phyloP scores from a whole-genome alignment of 1,140 invertebrate species.

The Venustaconcha ellipsiformis region DNA sequence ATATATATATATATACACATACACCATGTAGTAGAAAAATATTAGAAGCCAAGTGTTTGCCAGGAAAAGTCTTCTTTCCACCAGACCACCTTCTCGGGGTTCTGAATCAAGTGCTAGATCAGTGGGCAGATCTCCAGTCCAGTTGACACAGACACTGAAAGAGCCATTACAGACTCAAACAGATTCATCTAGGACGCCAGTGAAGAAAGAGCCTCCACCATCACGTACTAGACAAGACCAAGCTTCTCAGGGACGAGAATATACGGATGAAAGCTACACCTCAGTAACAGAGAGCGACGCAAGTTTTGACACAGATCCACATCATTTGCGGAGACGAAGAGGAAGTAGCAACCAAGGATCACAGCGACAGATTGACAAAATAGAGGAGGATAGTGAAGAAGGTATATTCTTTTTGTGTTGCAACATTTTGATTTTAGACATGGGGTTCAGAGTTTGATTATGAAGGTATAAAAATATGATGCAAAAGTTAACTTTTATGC shows the following conservation, averaged over 20 bases:
- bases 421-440: too few relatives aligned
- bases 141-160: conserved; percentile 12
- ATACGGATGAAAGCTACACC: conserved; percentile 48
- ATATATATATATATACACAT: too few relatives aligned
- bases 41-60: neutral
- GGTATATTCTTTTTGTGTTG: conserved; percentile 2
- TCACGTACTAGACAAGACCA: conserved; percentile 1
- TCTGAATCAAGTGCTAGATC: conserved; percentile 26
- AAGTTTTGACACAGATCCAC: conserved; percentile 41
- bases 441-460: too few relatives aligned
- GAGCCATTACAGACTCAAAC: conserved; percentile 6
- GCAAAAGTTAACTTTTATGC: too few relatives aligned
- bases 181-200: conserved; percentile 12
- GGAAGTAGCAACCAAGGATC: conserved; percentile 16
- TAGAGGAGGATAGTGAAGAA: conserved; percentile 32
- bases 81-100: conserved; percentile 10
- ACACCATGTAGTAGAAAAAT: too few relatives aligned
- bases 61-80: neutral
- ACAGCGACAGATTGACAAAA: conserved; percentile 25
- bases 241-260: conserved; percentile 29
- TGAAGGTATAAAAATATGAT: too few relatives aligned
- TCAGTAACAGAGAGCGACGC: conserved; percentile 45
- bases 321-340: conserved; percentile 9
- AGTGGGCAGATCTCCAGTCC: conserved; percentile 22
- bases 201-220: conserved; percentile 14